phyloP scores from a whole-genome alignment of 2,113 vertebrate species.

The Hystrix cristata region DNA sequence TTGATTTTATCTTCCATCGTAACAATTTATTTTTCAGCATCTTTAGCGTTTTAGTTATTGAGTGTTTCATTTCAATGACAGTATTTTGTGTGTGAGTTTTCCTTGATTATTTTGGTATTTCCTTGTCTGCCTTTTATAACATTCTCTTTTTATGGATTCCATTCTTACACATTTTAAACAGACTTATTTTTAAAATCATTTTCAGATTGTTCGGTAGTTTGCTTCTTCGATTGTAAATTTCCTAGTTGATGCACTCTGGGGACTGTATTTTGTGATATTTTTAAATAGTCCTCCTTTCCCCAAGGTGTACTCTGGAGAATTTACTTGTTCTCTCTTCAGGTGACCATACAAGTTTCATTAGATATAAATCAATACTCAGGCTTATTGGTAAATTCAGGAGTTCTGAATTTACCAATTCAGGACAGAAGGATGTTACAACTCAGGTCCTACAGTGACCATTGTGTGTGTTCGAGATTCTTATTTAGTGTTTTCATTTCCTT shows the following conservation, averaged over 20 bases:
- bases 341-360: not conserved
- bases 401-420: no score
- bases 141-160: not conserved
- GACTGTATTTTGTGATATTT: not conserved
- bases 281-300: not conserved
- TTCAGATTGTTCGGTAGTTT: not conserved
- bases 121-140: not conserved
- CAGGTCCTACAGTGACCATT: not conserved
- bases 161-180: not conserved
- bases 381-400: not conserved
- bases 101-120: not conserved
- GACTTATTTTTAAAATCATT: not conserved
- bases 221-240: not conserved
- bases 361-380: not conserved
- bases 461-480: not conserved
- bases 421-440: not conserved
- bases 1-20: not conserved
- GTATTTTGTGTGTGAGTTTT: not conserved
- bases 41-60: not conserved
- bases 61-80: constrained; percentile 13
- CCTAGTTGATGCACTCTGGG: not conserved
- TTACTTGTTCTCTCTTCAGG: not conserved
- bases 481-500: not conserved
- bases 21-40: not conserved
- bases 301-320: not conserved